Evolutionary conservation across 2,113 vertebrate genomes (phyloP).

Genomic region (Callaeas wilsoni): DNA sequence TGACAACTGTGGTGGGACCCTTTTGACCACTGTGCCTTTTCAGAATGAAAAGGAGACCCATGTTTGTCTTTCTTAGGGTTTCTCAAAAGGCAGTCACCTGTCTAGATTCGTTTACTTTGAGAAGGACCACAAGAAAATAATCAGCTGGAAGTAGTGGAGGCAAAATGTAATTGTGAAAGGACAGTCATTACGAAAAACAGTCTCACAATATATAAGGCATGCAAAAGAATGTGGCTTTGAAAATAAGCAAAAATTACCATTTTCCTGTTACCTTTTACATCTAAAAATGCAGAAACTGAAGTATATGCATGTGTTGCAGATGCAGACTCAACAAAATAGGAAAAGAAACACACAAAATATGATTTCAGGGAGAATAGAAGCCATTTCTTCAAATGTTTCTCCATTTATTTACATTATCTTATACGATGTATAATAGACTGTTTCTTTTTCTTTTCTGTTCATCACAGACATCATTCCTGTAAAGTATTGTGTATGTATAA

Average conservation of each 20-base stretch:
- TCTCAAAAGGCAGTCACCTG: background rate
- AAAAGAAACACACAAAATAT: background rate
- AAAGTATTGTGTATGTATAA: background rate
- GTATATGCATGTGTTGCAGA: background rate
- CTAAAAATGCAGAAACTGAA: background rate
- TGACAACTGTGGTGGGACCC: background rate
- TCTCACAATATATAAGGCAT: background rate
- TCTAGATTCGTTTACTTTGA: background rate
- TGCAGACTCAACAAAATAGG: background rate
- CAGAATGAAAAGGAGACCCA: background rate
- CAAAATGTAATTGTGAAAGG: background rate
- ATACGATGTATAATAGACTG: background rate
- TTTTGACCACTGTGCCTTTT: background rate
- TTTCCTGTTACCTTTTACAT: background rate
- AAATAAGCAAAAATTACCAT: background rate
- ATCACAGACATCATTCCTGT: background rate
- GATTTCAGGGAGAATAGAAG: background rate
- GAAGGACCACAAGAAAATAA: background rate
- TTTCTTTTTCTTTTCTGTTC: background rate
- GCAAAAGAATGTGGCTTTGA: background rate
- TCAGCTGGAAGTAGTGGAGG: background rate
- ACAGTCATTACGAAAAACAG: background rate
- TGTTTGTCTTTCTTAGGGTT: background rate
- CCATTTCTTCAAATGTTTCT: background rate
- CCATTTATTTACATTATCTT: background rate